phyloP scores from a whole-genome alignment of 1,140 invertebrate species.

The Drosophila repleta region DNA sequence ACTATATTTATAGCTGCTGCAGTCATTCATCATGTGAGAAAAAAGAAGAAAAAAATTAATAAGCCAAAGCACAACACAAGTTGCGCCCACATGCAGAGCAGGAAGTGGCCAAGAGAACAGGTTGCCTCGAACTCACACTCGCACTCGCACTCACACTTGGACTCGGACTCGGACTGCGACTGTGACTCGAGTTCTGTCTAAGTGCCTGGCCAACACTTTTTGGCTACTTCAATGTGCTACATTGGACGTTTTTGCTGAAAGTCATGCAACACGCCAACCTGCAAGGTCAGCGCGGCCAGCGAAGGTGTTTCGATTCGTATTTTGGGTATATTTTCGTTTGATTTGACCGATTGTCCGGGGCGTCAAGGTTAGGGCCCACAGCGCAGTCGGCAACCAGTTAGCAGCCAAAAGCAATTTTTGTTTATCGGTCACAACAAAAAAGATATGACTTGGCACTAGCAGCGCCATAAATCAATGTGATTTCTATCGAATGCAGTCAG shows the following conservation, averaged over 20 bases:
- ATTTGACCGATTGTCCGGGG: constrained; percentile 65
- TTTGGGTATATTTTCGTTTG: constrained; percentile 17
- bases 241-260: constrained; percentile 11
- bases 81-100: constrained; percentile 71
- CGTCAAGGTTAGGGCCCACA: constrained; percentile 57
- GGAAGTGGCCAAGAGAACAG: constrained; percentile 63
- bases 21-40: constrained; percentile 70
- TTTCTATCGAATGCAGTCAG: constrained; percentile 3
- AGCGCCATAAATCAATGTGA: constrained; percentile 16
- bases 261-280: constrained; percentile 13
- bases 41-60: constrained; percentile 31
- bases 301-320: constrained; percentile 9
- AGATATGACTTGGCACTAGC: neutral
- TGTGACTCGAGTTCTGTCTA: constrained; percentile 3
- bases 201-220: constrained; percentile 27
- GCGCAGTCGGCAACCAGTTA: constrained; percentile 18
- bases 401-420: constrained; percentile 19
- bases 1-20: constrained; percentile 73
- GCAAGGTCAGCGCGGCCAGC: constrained; percentile 10
- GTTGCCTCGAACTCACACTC: constrained; percentile 12
- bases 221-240: constrained; percentile 30
- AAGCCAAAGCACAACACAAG: constrained; percentile 39
- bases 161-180: neutral
- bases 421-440: constrained; percentile 26
- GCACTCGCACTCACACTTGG: neutral